Evolutionary conservation across 2,888 invertebrate species (phyloP).

Genomic region (Drosophila trichaetosa): DNA sequence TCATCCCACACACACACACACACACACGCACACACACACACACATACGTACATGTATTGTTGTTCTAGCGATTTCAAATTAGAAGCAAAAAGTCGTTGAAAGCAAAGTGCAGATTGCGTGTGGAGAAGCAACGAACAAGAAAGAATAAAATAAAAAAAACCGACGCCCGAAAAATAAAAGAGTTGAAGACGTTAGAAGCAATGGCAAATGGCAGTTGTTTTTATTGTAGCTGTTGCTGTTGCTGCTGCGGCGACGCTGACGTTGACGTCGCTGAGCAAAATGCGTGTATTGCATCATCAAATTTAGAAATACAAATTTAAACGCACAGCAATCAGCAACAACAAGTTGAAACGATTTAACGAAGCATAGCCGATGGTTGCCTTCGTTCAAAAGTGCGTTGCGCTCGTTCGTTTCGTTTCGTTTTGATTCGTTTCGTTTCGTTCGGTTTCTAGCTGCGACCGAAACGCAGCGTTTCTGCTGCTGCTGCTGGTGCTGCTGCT

Average conservation of each 20-base stretch:
- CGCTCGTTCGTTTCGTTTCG: constrained; percentile 10
- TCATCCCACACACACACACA: constrained; percentile 2
- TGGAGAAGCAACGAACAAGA: constrained; percentile 31
- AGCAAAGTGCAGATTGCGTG: constrained; percentile 77
- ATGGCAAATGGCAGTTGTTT: neutral
- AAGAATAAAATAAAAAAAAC: constrained; percentile 19
- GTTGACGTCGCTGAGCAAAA: constrained; percentile 38
- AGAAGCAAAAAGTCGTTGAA: constrained; percentile 50
- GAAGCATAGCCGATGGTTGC: constrained; percentile 52
- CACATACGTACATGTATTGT: constrained; percentile 36
- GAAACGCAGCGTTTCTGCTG: constrained; percentile 54
- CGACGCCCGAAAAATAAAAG: constrained; percentile 34
- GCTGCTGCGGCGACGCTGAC: constrained; percentile 7
- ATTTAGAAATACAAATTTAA: constrained; percentile 74
- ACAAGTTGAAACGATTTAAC: constrained; percentile 43
- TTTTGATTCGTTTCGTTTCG: constrained; percentile 10
- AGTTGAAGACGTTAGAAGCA: constrained; percentile 39
- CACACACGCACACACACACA: constrained; percentile 8
- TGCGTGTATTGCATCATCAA: constrained; percentile 81
- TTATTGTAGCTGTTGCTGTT: constrained; percentile 7
- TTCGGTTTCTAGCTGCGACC: constrained; percentile 33
- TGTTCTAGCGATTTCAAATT: constrained; percentile 49
- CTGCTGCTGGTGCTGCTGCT: constrained; percentile 17
- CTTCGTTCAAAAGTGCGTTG: constrained; percentile 25
- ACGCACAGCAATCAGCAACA: constrained; percentile 47